Percentiles rank a stretch among this genome's conserved stretches.
These are phyloP conservation scores for Enteromius radiatus DNA, from an alignment of 2,797 vertebrate species.

Conservation along the genomic window DNA sequence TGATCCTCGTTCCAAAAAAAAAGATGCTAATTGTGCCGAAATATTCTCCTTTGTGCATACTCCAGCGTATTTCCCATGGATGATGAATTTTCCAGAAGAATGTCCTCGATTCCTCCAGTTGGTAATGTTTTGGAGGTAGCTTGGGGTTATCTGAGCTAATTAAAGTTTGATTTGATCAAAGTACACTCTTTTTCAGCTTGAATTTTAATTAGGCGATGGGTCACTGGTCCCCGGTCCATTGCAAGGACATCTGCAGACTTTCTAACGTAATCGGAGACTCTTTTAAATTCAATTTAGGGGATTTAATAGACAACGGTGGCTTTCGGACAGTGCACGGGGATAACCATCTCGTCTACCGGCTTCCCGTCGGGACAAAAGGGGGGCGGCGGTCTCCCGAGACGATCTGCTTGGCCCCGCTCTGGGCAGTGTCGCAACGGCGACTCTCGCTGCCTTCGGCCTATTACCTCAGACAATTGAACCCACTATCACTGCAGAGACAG, in stretches of 20 bases:
- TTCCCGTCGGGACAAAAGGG: conserved; percentile 50
- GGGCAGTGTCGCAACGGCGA: conserved; percentile 57
- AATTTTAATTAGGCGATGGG: conserved; percentile 65
- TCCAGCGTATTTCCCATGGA: conserved; percentile 28
- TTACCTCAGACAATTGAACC: conserved; percentile 58
- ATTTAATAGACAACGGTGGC: conserved; percentile 64
- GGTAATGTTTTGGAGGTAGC: conserved; percentile 58
- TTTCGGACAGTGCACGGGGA: conserved; percentile 58
- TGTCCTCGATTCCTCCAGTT: conserved; percentile 55
- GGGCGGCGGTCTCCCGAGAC: conserved; percentile 31
- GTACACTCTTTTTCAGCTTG: conserved; percentile 56
- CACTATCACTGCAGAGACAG: conserved; percentile 47
- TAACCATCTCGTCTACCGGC: conserved; percentile 56
- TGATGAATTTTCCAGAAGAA: conserved; percentile 50
- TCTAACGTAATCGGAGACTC: conserved; percentile 60
- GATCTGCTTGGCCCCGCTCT: conserved; percentile 38
- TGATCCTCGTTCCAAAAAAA: conserved; percentile 20
- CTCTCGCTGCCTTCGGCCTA: conserved; percentile 50
- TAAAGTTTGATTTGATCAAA: conserved; percentile 67
- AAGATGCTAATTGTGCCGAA: background rate
- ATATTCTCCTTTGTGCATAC: background rate
- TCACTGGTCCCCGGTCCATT: conserved; percentile 61
- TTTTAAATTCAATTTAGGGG: conserved; percentile 67
- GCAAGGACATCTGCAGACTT: conserved; percentile 66
- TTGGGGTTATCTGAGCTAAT: conserved; percentile 63